Conservation (phyloP, 2,888 invertebrate genomes). For the Ceraclea dissimilis region DNA sequence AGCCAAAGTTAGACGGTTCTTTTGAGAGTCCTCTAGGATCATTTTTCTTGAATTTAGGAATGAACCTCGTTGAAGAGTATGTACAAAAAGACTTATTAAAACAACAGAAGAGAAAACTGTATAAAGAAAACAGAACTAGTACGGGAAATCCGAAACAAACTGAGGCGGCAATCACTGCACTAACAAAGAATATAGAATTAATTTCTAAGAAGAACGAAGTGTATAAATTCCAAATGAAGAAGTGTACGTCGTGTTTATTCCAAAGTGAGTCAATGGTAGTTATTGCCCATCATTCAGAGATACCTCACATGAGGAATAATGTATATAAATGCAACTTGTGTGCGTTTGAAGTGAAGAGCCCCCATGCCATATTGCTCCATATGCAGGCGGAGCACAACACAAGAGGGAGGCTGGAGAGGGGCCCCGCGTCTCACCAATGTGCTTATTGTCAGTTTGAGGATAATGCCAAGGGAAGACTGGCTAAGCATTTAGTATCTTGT, state of each 20-base stretch:
- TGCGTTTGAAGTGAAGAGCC: constrained; percentile 68
- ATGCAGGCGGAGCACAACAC: constrained; percentile 87
- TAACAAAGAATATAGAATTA: constrained; percentile 77
- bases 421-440: constrained; percentile 84
- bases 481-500: constrained; percentile 80
- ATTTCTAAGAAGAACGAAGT: constrained; percentile 81
- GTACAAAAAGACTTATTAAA: constrained; percentile 88
- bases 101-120: constrained; percentile 77
- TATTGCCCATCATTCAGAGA: constrained; percentile 82
- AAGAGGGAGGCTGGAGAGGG: constrained; percentile 74
- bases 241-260: constrained; percentile 84
- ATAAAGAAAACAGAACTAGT: constrained; percentile 53
- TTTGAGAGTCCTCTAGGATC: constrained; percentile 84
- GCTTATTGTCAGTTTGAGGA: constrained; percentile 92
- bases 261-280: constrained; percentile 79
- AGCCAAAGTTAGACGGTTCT: constrained; percentile 57
- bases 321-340: constrained; percentile 83
- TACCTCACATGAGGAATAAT: constrained; percentile 84
- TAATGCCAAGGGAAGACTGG: constrained; percentile 84
- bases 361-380: constrained; percentile 82
- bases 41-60: constrained; percentile 86
- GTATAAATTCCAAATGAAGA: constrained; percentile 65
- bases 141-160: constrained; percentile 59
- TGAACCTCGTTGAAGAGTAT: constrained; percentile 84
- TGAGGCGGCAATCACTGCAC: constrained; percentile 70